A percentile compares a stretch with the other conserved stretches of the same genome.
Evolutionary conservation across 2,888 invertebrate species (phyloP).

Genomic region (Tenthredo amoena): DNA sequence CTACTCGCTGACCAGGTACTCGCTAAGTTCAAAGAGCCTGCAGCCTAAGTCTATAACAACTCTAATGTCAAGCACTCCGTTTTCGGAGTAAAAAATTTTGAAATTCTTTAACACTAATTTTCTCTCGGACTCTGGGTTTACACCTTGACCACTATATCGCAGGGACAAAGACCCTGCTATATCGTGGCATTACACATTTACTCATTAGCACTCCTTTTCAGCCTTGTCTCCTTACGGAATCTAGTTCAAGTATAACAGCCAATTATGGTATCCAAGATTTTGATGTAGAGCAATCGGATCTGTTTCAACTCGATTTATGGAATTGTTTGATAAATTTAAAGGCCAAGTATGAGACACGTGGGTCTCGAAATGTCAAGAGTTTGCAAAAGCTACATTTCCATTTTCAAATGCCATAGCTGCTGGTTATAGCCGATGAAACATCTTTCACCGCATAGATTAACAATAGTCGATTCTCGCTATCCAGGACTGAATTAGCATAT

Average conservation of each 20-base stretch:
- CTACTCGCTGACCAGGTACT: background rate
- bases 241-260: slow-evolving; percentile 39
- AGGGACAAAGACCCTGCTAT: background rate
- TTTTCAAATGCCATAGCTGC: background rate
- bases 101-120: background rate
- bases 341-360: background rate
- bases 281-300: background rate
- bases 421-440: background rate
- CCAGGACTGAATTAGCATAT: slow-evolving; percentile 25
- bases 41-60: background rate
- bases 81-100: slow-evolving; percentile 4
- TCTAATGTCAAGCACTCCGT: background rate
- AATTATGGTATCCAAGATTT: background rate
- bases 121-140: background rate
- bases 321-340: background rate
- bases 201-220: background rate
- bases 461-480: background rate
- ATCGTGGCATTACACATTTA: background rate
- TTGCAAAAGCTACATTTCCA: background rate
- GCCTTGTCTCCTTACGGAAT: slow-evolving; percentile 3
- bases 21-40: background rate
- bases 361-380: background rate
- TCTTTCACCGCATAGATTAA: background rate
- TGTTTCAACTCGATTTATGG: background rate
- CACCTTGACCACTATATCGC: slow-evolving; percentile 20